These are phyloP conservation scores for Ormyrus nitidulus DNA, from an alignment of 2,888 invertebrate genomes.

Conservation along the genomic window DNA sequence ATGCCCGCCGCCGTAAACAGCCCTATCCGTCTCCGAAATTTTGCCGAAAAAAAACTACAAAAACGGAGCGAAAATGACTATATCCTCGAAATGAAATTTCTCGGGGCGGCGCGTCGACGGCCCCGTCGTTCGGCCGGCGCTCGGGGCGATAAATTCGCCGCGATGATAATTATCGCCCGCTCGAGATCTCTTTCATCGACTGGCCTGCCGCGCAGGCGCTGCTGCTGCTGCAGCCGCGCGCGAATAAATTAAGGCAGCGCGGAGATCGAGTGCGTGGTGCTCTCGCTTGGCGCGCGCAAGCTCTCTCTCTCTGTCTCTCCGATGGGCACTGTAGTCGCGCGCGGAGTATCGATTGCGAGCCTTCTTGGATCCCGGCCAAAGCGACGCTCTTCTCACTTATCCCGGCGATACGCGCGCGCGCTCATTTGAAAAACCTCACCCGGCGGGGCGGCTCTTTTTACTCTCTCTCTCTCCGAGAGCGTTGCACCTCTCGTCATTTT, in stretches of 20 bases:
- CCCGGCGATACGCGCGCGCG: constrained; percentile 32
- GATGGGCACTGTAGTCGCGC: constrained; percentile 44
- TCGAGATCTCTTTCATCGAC: too few relatives aligned
- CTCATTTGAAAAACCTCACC: constrained; percentile 43
- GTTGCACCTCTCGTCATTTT: constrained; percentile 41
- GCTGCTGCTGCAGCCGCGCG: too few relatives aligned
- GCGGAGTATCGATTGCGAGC: constrained; percentile 66
- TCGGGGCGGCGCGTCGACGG: not conserved
- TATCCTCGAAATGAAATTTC: not conserved
- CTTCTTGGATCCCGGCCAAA: constrained; percentile 68
- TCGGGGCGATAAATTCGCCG: not conserved
- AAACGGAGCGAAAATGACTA: not conserved
- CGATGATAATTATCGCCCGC: not conserved
- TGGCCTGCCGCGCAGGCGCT: too few relatives aligned
- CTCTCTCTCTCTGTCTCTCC: not conserved
- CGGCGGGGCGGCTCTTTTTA: constrained; percentile 19
- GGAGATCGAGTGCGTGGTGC: not conserved
- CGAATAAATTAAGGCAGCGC: not conserved
- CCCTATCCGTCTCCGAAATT: too few relatives aligned
- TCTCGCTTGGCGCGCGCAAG: constrained; percentile 14
- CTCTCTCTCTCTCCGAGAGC: not conserved
- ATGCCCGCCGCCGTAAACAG: too few relatives aligned
- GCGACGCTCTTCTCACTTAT: constrained; percentile 22
- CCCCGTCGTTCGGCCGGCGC: not conserved
- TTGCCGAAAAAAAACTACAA: not conserved